Percentiles rank a stretch among this genome's conserved stretches.
Evolutionary conservation across 2,113 vertebrate genomes (phyloP).

Genomic region (Xiphophorus hellerii): DNA sequence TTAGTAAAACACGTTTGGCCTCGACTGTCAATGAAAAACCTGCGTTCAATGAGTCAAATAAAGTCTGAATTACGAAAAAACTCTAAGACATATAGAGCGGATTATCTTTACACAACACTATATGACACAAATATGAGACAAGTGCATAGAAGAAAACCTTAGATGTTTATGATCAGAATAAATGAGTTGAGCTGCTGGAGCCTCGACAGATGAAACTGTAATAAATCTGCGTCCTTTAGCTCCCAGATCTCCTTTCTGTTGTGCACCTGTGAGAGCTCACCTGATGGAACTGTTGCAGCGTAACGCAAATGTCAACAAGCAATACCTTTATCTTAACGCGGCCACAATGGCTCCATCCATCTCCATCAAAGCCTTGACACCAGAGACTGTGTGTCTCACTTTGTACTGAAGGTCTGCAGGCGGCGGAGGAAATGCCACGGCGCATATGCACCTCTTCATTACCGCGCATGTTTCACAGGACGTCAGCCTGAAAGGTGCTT

Average conservation of each 20-base stretch:
- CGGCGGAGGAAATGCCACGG: conserved; percentile 52
- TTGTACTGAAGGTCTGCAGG: conserved; percentile 53
- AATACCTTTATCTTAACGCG: conserved; percentile 29
- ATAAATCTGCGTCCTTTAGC: neutral
- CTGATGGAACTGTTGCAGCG: neutral
- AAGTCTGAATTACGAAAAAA: neutral
- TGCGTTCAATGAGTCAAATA: neutral
- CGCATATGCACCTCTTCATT: conserved; percentile 64
- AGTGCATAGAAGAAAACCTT: neutral
- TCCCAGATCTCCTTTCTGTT: conserved; percentile 14
- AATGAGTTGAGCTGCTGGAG: neutral
- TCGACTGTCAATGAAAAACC: neutral
- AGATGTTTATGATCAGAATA: neutral
- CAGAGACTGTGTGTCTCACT: conserved; percentile 3
- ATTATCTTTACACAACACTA: neutral
- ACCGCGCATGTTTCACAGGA: conserved; percentile 29
- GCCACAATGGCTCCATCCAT: conserved; percentile 40
- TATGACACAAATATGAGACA: neutral
- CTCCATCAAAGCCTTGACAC: conserved; percentile 52
- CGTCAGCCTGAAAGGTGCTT: conserved; percentile 58
- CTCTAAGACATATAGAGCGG: neutral
- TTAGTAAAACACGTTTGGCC: neutral
- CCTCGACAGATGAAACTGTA: conserved; percentile 13
- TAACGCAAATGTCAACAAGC: conserved; percentile 62
- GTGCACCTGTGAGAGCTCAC: conserved; percentile 11